phyloP scores from a whole-genome alignment of 2,888 invertebrate genomes.

The Hololepta plana region DNA sequence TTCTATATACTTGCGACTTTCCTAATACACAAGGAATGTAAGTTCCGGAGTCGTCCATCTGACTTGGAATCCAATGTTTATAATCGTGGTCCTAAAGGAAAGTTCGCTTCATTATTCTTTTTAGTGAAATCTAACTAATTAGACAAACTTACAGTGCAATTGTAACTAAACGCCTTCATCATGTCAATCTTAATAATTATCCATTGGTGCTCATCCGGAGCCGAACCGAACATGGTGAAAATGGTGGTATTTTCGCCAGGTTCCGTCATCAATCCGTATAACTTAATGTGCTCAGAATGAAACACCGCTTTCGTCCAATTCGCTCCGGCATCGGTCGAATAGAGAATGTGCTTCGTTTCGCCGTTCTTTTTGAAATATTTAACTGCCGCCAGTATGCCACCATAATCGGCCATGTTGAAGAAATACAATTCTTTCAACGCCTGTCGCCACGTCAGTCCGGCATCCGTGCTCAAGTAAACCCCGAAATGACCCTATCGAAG shows the following conservation, averaged over 20 bases:
- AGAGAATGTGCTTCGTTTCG: constrained; percentile 61
- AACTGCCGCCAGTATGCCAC: constrained; percentile 72
- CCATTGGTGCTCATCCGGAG: constrained; percentile 64
- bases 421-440: constrained; percentile 60
- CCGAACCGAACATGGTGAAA: constrained; percentile 82
- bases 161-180: constrained; percentile 29
- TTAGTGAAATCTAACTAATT: constrained; percentile 12
- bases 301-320: constrained; percentile 26
- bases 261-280: constrained; percentile 86
- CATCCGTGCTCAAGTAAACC: constrained; percentile 65
- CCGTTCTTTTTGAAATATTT: constrained; percentile 60
- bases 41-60: constrained; percentile 31
- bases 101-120: constrained; percentile 12
- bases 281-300: constrained; percentile 50
- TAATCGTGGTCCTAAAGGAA: constrained; percentile 54
- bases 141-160: constrained; percentile 19
- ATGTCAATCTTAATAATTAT: constrained; percentile 60
- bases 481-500: constrained; percentile 50
- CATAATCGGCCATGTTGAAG: constrained; percentile 83
- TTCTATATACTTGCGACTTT: constrained; percentile 53
- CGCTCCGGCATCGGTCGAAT: constrained; percentile 53
- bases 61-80: constrained; percentile 73
- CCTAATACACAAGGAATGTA: constrained; percentile 61
- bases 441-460: constrained; percentile 63
- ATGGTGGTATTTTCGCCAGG: constrained; percentile 87